A percentile compares a stretch with the other conserved stretches of the same genome.
These are phyloP conservation scores for Unio delphinus DNA, from an alignment of 2,888 invertebrate species.

Conservation along the genomic window DNA sequence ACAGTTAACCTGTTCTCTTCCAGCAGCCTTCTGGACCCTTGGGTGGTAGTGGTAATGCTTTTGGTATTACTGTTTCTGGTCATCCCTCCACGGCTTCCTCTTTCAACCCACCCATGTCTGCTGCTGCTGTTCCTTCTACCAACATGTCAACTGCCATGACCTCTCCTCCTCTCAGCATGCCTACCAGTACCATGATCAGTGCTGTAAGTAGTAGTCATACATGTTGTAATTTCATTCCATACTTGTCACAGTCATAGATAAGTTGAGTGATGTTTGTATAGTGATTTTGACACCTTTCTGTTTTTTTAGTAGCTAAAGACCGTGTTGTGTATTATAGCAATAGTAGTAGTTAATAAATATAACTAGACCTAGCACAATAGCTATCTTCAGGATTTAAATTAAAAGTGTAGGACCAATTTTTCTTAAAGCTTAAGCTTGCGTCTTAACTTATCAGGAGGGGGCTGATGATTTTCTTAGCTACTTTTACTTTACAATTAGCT, in stretches of 20 bases:
- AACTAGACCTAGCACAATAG: not conserved
- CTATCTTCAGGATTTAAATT: slow-evolving; percentile 12
- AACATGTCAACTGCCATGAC: slow-evolving; percentile 38
- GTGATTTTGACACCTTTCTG: too few relatives aligned
- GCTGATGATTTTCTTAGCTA: too few relatives aligned
- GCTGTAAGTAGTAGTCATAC: slow-evolving; percentile 38
- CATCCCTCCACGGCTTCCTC: slow-evolving; percentile 46
- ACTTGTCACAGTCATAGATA: too few relatives aligned
- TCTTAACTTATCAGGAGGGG: too few relatives aligned
- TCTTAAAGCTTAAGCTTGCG: too few relatives aligned
- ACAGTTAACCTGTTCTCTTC: slow-evolving; percentile 7
- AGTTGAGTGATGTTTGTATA: too few relatives aligned
- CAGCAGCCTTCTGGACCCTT: slow-evolving; percentile 49
- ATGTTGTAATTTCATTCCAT: too few relatives aligned
- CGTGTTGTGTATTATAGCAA: not conserved
- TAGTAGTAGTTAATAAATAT: not conserved
- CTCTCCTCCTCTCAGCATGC: slow-evolving; percentile 41
- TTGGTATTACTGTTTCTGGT: slow-evolving; percentile 37
- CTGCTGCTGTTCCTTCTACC: slow-evolving; percentile 24
- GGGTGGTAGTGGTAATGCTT: slow-evolving; percentile 41
- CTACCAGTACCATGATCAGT: slow-evolving; percentile 37
- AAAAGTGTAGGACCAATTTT: too few relatives aligned
- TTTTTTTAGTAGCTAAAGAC: not conserved
- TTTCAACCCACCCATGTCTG: slow-evolving; percentile 21
- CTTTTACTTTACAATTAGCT: too few relatives aligned